A percentile compares a stretch with the other conserved stretches of the same genome.
Conservation (phyloP, 2,113 vertebrate species). For the Dasyurus viverrinus region DNA sequence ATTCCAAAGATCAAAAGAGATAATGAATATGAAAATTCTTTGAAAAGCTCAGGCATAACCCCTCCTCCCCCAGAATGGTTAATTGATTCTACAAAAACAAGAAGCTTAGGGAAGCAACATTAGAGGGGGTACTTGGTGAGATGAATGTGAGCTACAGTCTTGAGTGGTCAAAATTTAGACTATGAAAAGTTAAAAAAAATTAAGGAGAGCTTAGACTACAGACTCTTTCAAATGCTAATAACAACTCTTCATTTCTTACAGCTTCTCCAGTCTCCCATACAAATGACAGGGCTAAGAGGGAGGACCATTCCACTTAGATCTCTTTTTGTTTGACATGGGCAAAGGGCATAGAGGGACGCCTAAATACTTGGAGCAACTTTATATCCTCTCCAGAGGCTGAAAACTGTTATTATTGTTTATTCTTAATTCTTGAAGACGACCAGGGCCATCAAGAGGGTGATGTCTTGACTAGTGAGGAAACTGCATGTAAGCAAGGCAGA, state of each 20-base stretch:
- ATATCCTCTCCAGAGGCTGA: not conserved
- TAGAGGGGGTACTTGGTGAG: not conserved
- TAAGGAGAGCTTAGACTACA: not conserved
- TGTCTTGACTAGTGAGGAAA: not conserved
- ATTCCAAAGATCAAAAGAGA: not conserved
- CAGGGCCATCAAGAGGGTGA: not conserved
- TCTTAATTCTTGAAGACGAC: not conserved
- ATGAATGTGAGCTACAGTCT: not conserved
- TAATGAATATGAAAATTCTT: not conserved
- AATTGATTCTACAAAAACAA: not conserved
- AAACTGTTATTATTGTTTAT: not conserved
- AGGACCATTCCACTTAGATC: not conserved
- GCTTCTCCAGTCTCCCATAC: not conserved
- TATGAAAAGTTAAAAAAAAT: not conserved
- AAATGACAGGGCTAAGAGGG: not conserved
- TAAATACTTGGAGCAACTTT: not conserved
- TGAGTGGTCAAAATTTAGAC: not conserved
- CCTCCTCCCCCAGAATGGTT: not conserved
- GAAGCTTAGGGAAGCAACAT: not conserved
- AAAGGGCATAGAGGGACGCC: not conserved
- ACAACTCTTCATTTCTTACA: not conserved
- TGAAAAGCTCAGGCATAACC: not conserved
- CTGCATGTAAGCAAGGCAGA: not conserved
- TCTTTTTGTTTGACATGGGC: not conserved
- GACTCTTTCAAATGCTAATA: not conserved